A percentile compares a stretch with the other conserved stretches of the same genome.
phyloP scores from a whole-genome alignment of 64 coral and sea anemone genomes.

The Trachythela sp. region DNA sequence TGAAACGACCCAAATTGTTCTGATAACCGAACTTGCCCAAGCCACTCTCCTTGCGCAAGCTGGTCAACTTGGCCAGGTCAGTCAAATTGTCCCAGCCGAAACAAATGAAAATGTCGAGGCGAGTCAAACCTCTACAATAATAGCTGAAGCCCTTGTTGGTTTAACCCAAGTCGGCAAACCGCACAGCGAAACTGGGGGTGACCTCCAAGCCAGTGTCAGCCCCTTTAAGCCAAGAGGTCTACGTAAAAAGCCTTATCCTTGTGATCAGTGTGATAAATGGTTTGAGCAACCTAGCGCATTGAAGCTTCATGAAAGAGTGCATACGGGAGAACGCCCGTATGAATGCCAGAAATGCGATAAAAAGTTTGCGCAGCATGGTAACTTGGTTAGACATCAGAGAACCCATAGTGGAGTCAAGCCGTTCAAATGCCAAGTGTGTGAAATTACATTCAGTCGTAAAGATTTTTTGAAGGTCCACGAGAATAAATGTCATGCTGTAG shows the following conservation, averaged over 20 bases:
- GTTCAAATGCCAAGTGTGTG: slow-evolving; percentile 87
- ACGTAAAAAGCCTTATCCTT: slow-evolving; percentile 82
- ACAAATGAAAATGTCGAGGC: not conserved
- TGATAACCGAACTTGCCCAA: not conserved
- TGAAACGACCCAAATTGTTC: not conserved
- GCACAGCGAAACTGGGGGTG: not conserved
- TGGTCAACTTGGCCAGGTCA: no score
- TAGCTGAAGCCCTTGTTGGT: not conserved
- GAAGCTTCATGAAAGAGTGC: slow-evolving; percentile 76
- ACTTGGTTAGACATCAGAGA: slow-evolving; percentile 86
- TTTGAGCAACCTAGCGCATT: slow-evolving; percentile 82
- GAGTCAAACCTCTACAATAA: not conserved
- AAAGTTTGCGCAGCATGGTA: slow-evolving; percentile 96
- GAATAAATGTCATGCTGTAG: not conserved
- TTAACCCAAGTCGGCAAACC: not conserved
- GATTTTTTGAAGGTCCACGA: not conserved
- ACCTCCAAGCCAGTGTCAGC: no score
- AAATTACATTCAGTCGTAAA: slow-evolving; percentile 52
- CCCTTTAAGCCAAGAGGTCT: no score
- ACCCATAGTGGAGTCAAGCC: slow-evolving; percentile 93
- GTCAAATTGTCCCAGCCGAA: no score
- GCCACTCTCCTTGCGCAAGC: no score
- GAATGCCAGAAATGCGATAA: slow-evolving; percentile 92
- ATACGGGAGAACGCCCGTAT: slow-evolving; percentile 95
- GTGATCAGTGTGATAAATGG: slow-evolving; percentile 73